phyloP scores from a whole-genome alignment of 2,888 invertebrate species.

The Idaea dimidiata region DNA sequence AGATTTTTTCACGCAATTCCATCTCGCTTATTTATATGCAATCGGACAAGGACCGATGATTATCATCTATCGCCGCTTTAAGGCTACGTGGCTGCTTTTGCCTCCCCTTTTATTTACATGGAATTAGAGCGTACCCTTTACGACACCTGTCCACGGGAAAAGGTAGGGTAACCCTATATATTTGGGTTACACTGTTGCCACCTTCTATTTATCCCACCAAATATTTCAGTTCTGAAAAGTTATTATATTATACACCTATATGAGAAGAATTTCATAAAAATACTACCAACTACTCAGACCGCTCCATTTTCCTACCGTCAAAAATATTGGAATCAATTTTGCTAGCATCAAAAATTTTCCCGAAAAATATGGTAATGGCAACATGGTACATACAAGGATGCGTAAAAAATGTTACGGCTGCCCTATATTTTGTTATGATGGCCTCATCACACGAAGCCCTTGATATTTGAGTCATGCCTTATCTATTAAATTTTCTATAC shows the following conservation, averaged over 20 bases:
- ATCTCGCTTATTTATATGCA: too few species aligned
- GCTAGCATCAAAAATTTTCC: slow-evolving; percentile 5
- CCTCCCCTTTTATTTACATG: too few species aligned
- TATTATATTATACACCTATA: background rate
- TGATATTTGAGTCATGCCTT: background rate
- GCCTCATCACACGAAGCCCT: slow-evolving; percentile 10
- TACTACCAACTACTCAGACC: background rate
- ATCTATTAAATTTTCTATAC: background rate
- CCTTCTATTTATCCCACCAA: too few species aligned
- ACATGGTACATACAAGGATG: slow-evolving; percentile 8
- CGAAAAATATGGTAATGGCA: slow-evolving; percentile 11
- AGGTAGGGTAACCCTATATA: too few species aligned
- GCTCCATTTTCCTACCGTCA: background rate
- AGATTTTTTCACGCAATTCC: too few species aligned
- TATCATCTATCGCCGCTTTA: too few species aligned
- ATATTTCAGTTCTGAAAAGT: background rate
- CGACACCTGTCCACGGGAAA: too few species aligned
- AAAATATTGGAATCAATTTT: slow-evolving; percentile 2
- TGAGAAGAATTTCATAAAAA: background rate
- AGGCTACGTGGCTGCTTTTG: too few species aligned
- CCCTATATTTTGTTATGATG: slow-evolving; percentile 10
- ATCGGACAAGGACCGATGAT: too few species aligned
- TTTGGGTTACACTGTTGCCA: too few species aligned
- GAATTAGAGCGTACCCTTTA: too few species aligned
- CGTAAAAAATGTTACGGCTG: slow-evolving; percentile 12